These are phyloP conservation scores for Anser cygnoides DNA, from an alignment of 2,113 vertebrate genomes.

Conservation along the genomic window DNA sequence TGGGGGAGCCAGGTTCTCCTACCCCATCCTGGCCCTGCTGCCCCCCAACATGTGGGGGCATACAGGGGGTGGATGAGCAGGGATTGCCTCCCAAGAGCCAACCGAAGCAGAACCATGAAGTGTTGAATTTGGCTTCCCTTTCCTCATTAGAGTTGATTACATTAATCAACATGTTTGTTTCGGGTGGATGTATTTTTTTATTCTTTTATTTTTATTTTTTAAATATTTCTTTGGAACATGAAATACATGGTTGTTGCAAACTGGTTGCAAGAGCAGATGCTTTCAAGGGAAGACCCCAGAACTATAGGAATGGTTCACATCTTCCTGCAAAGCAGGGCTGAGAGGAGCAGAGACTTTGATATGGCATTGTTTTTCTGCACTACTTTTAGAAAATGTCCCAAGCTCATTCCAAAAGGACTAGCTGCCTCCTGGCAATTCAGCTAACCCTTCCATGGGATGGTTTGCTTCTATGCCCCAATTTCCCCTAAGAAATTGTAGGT, in stretches of 20 bases:
- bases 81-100: background rate
- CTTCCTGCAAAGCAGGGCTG: background rate
- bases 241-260: background rate
- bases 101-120: background rate
- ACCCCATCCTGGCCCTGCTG: fast-evolving
- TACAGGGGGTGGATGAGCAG: background rate
- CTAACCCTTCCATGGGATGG: background rate
- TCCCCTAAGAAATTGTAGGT: fast-evolving
- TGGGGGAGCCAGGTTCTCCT: fast-evolving
- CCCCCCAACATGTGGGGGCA: fast-evolving
- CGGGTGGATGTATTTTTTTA: slow-evolving; percentile 28
- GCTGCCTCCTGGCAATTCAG: background rate
- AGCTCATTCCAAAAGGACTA: background rate
- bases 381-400: fast-evolving
- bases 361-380: fast-evolving
- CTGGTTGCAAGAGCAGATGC: background rate
- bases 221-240: background rate
- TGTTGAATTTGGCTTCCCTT: slow-evolving; percentile 37
- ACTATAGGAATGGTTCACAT: background rate
- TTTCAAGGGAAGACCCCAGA: background rate
- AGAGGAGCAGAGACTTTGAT: background rate
- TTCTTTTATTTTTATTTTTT: background rate
- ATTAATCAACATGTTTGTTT: slow-evolving; percentile 58
- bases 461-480: background rate
- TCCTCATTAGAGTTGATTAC: slow-evolving; percentile 59